A percentile compares a stretch with the other conserved stretches of the same genome.
Evolutionary conservation across 2,113 vertebrate genomes (phyloP).

Genomic region (Dendrocopos noguchii): DNA sequence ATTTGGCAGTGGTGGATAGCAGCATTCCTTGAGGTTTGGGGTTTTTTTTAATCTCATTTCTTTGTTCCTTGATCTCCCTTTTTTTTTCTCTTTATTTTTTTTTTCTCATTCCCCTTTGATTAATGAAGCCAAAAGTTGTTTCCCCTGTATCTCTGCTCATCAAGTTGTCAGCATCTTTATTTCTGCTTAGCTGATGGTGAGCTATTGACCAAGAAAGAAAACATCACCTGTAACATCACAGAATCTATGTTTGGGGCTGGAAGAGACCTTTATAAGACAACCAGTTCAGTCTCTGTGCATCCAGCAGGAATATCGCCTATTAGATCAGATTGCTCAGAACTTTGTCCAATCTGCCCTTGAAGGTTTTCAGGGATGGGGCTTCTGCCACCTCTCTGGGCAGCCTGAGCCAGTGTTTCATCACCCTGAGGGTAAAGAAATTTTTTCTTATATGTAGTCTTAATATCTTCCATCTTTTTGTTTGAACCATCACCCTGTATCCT

Average conservation of each 20-base stretch:
- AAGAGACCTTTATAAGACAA: neutral
- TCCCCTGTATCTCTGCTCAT: neutral
- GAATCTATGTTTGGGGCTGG: neutral
- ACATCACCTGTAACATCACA: neutral
- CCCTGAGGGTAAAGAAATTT: too few relatives aligned
- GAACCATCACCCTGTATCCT: too few relatives aligned
- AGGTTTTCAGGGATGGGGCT: too few relatives aligned
- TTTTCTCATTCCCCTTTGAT: neutral
- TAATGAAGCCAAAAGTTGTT: neutral
- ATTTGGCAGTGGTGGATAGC: neutral
- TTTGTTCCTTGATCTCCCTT: neutral
- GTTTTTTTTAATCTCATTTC: neutral
- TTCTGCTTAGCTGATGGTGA: neutral
- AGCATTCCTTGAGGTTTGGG: neutral
- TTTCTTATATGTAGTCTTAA: too few relatives aligned
- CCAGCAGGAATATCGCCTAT: neutral
- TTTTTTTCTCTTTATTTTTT: neutral
- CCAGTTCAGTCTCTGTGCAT: neutral
- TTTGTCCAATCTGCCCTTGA: too few relatives aligned
- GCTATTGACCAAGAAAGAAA: neutral
- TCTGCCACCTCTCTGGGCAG: too few relatives aligned
- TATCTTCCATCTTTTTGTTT: too few relatives aligned
- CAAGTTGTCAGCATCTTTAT: neutral
- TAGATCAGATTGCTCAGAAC: neutral
- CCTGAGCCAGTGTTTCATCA: too few relatives aligned